phyloP scores from a whole-genome alignment of 1,140 invertebrate genomes.

The Adelges cooleyi region DNA sequence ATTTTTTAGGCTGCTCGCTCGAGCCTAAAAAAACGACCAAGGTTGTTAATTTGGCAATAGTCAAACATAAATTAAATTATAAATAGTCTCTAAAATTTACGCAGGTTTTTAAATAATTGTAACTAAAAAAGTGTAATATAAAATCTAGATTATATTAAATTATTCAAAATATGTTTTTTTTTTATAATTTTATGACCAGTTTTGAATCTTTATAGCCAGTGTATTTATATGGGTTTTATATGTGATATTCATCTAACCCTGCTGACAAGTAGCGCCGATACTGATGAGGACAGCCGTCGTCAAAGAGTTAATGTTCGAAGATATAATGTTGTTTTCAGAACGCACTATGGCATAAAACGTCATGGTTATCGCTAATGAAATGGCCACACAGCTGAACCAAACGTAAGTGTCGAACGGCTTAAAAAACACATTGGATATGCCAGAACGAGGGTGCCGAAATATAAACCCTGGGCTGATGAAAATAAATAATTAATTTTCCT shows the following conservation, averaged over 20 bases:
- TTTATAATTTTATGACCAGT: too few relatives aligned
- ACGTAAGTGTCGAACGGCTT: not conserved
- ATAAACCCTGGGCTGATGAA: conserved; percentile 7
- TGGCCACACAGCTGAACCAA: too few relatives aligned
- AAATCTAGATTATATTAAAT: too few relatives aligned
- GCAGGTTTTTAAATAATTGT: too few relatives aligned
- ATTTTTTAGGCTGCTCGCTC: not conserved
- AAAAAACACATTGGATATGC: not conserved
- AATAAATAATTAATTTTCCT: not conserved
- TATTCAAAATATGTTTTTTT: too few relatives aligned
- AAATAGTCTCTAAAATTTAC: too few relatives aligned
- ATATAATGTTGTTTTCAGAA: not conserved
- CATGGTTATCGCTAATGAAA: not conserved
- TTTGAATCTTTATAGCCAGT: too few relatives aligned
- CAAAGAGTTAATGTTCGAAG: not conserved
- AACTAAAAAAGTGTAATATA: too few relatives aligned
- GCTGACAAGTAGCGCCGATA: conserved; percentile 9
- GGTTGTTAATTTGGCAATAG: too few relatives aligned
- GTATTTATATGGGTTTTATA: too few relatives aligned
- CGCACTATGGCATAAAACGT: not conserved
- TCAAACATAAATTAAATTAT: too few relatives aligned
- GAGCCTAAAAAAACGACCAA: not conserved
- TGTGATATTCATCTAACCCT: not conserved
- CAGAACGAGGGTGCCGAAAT: not conserved
- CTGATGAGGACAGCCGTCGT: not conserved